Conservation (phyloP, 2,888 invertebrate species). For the Metopia argyrocephala region DNA sequence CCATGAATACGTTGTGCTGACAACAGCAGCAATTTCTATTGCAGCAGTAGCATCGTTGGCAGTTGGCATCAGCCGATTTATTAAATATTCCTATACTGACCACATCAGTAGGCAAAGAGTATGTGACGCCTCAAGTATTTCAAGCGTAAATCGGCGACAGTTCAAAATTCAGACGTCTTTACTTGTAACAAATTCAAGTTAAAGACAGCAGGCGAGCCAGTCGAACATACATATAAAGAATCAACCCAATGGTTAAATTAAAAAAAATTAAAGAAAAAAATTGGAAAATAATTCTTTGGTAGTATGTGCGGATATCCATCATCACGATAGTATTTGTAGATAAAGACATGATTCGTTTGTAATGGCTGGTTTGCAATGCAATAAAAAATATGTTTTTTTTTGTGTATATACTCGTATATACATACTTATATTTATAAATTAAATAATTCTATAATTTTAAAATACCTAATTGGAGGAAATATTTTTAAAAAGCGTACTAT, state of each 20-base stretch:
- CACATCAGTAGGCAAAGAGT: slow-evolving; percentile 60
- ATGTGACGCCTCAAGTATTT: slow-evolving; percentile 62
- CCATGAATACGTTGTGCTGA: too few relatives aligned
- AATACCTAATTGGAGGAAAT: too few relatives aligned
- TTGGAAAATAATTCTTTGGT: neutral
- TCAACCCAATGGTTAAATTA: neutral
- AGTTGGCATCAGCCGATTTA: too few relatives aligned
- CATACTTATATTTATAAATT: too few relatives aligned
- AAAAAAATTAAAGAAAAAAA: slow-evolving; percentile 1
- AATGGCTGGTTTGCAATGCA: slow-evolving; percentile 39
- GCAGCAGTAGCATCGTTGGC: too few relatives aligned
- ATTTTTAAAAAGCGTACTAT: too few relatives aligned
- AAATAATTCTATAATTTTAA: too few relatives aligned
- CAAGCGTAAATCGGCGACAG: slow-evolving; percentile 64
- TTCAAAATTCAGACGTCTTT: slow-evolving; percentile 53
- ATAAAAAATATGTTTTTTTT: neutral
- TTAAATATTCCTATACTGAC: slow-evolving; percentile 47
- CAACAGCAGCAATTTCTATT: too few relatives aligned
- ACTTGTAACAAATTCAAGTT: slow-evolving; percentile 42
- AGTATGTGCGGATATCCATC: slow-evolving; percentile 32
- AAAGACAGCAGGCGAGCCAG: slow-evolving; percentile 3
- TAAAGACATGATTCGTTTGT: too few relatives aligned
- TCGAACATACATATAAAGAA: slow-evolving; percentile 10
- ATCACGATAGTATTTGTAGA: slow-evolving; percentile 36
- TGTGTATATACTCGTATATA: neutral